phyloP scores from a whole-genome alignment of 1,140 invertebrate genomes.

The Chrysomallon squamiferum region DNA sequence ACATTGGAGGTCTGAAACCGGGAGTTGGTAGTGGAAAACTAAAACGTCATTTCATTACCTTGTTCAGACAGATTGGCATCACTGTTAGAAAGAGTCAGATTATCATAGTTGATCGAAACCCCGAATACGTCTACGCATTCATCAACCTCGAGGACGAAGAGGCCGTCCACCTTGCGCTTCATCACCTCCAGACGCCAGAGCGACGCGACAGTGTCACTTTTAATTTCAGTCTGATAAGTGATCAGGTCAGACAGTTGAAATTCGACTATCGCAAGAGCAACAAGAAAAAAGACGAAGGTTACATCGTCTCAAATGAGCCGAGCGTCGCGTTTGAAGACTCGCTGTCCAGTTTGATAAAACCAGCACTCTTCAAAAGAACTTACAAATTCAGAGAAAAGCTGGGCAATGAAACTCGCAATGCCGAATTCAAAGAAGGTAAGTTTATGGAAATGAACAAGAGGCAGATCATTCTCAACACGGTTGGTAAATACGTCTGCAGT shows the following conservation, averaged over 20 bases:
- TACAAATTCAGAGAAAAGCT: not conserved
- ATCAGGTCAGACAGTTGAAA: not conserved
- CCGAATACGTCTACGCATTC: not conserved
- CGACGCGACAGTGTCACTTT: not conserved
- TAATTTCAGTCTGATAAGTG: not conserved
- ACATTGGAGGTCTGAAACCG: not conserved
- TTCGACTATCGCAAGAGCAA: not conserved
- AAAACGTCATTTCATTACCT: not conserved
- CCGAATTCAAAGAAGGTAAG: not conserved
- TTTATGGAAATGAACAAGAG: not conserved
- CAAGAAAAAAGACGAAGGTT: too few species aligned
- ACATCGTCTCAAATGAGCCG: not conserved
- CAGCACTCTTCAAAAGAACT: not conserved
- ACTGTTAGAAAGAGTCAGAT: not conserved
- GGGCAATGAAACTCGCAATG: conserved; percentile 1
- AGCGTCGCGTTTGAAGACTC: not conserved
- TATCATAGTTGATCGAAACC: not conserved
- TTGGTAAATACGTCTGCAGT: not conserved
- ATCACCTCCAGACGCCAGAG: not conserved
- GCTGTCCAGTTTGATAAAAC: not conserved
- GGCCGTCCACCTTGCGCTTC: not conserved
- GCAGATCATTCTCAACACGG: not conserved
- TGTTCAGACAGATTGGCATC: not conserved
- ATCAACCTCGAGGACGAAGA: not conserved
- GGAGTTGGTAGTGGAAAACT: not conserved